phyloP scores from a whole-genome alignment of 2,888 invertebrate genomes.

The Dorcus hopei region DNA sequence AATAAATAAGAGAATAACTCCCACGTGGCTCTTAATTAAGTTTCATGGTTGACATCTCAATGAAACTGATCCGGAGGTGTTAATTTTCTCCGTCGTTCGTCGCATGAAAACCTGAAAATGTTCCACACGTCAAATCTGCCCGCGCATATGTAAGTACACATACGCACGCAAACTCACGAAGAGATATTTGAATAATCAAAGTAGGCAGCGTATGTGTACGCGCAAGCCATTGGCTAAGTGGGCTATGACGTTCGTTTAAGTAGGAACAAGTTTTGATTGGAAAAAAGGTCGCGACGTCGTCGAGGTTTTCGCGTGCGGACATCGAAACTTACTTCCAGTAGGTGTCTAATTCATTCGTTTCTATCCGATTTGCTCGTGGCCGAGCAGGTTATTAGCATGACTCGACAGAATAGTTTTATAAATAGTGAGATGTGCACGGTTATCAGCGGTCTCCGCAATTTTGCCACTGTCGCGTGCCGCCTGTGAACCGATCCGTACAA shows the following conservation, averaged over 20 bases:
- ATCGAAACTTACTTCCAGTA: constrained; percentile 21
- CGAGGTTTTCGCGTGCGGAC: not conserved
- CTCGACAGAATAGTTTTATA: constrained; percentile 34
- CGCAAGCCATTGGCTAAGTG: constrained; percentile 19
- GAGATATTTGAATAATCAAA: not conserved
- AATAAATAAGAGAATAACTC: no score
- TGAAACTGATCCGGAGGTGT: no score
- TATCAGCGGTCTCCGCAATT: constrained; percentile 1
- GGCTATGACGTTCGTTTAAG: constrained; percentile 11
- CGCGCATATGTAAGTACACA: not conserved
- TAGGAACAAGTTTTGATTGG: not conserved
- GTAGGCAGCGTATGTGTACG: not conserved
- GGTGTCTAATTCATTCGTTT: constrained; percentile 19
- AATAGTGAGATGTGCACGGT: constrained; percentile 16
- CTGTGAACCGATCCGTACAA: not conserved
- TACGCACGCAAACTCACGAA: not conserved
- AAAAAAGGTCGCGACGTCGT: no score
- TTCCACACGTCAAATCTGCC: not conserved
- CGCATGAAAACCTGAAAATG: no score
- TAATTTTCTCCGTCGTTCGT: no score
- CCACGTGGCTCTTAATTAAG: no score
- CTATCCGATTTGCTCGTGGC: constrained; percentile 17
- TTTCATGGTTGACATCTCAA: no score
- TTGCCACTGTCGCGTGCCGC: constrained; percentile 8
- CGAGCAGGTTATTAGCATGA: constrained; percentile 30